These are phyloP conservation scores for Blastobasis lacticolella DNA, from an alignment of 2,888 invertebrate genomes.

Conservation along the genomic window DNA sequence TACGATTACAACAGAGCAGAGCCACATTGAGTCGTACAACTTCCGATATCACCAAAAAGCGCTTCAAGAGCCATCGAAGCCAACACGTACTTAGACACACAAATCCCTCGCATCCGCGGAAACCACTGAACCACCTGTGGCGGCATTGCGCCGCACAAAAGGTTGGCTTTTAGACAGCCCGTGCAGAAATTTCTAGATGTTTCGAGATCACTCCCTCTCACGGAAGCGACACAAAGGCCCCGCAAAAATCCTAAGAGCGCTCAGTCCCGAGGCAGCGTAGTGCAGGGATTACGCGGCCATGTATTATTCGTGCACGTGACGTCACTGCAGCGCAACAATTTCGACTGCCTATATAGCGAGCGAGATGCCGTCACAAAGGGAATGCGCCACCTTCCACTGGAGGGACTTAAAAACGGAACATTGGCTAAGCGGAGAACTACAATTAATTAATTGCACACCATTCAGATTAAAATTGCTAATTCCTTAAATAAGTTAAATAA, in stretches of 20 bases:
- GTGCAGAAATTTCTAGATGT: conserved; percentile 28
- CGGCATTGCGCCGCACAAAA: conserved; percentile 38
- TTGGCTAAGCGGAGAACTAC: too few relatives aligned
- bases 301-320: conserved; percentile 30
- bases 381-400: too few relatives aligned
- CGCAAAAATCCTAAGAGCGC: conserved; percentile 45
- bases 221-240: conserved; percentile 30
- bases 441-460: too few relatives aligned
- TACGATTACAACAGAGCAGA: too few relatives aligned
- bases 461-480: too few relatives aligned
- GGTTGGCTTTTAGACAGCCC: conserved; percentile 38
- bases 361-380: not conserved
- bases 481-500: too few relatives aligned
- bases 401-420: too few relatives aligned
- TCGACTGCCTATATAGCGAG: not conserved
- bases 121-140: conserved; percentile 36
- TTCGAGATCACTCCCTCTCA: conserved; percentile 40
- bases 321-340: conserved; percentile 12
- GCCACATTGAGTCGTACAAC: too few relatives aligned
- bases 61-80: too few relatives aligned
- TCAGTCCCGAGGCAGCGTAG: conserved; percentile 18
- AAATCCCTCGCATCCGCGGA: not conserved
- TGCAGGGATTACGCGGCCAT: conserved; percentile 29
- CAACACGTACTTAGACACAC: too few relatives aligned
- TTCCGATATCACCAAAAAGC: too few relatives aligned